Conservation (phyloP, 2,797 vertebrate genomes). For the Epinephelus coioides region DNA sequence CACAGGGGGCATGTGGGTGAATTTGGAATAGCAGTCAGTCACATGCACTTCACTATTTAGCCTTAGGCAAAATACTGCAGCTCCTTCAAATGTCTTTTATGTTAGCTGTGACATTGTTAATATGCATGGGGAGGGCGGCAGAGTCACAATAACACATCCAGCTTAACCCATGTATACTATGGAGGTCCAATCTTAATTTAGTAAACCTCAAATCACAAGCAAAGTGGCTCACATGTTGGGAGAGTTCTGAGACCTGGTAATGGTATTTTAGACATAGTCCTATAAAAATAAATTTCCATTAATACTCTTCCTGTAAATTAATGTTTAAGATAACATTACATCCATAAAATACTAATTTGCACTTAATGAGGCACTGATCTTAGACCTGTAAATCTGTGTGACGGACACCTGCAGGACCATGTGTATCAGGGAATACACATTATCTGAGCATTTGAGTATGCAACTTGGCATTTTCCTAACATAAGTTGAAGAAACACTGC, state of each 20-base stretch:
- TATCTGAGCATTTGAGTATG: background rate
- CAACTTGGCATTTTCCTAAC: background rate
- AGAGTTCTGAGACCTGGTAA: too few relatives aligned
- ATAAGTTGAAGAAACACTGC: background rate
- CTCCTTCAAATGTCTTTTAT: slow-evolving; percentile 45
- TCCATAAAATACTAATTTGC: background rate
- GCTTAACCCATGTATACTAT: too few relatives aligned
- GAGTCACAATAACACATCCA: background rate
- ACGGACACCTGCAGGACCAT: slow-evolving; percentile 14
- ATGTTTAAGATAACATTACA: background rate
- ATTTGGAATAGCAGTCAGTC: slow-evolving; percentile 58
- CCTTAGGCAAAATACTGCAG: slow-evolving; percentile 14
- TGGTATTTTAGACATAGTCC: background rate
- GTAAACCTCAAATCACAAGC: background rate
- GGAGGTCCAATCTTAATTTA: too few relatives aligned
- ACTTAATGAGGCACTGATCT: background rate
- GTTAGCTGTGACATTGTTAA: slow-evolving; percentile 11
- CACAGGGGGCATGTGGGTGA: slow-evolving; percentile 9
- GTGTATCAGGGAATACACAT: background rate
- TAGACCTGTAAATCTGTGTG: background rate
- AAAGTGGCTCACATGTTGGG: background rate
- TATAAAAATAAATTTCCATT: background rate
- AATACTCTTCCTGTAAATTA: background rate
- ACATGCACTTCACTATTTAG: slow-evolving; percentile 51
- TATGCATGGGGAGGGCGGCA: background rate